phyloP scores from a whole-genome alignment of 2,113 vertebrate genomes.

The Todiramphus chloris region DNA sequence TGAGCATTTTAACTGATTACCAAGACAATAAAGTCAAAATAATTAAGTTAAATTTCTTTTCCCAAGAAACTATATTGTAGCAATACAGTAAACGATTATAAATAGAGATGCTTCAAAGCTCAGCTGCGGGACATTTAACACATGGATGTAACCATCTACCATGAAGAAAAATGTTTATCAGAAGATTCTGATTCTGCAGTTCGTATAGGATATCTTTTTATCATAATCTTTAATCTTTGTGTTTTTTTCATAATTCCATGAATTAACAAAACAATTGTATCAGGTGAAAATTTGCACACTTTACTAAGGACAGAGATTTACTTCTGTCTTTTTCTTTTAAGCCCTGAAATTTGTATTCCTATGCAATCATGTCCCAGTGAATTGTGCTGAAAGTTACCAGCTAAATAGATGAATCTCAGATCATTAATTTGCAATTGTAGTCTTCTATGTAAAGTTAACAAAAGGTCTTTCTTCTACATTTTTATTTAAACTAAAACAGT shows the following conservation, averaged over 20 bases:
- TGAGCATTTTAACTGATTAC: background rate
- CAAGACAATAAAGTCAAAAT: background rate
- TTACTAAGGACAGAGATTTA: background rate
- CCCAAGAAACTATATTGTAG: background rate
- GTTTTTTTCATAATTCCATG: background rate
- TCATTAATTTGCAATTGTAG: background rate
- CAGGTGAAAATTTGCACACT: background rate
- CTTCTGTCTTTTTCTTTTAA: background rate
- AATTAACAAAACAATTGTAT: background rate
- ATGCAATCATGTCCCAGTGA: background rate
- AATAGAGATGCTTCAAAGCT: background rate
- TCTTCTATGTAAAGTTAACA: background rate
- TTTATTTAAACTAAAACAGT: background rate
- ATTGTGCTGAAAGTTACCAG: background rate
- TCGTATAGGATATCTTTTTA: background rate
- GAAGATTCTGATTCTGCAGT: background rate
- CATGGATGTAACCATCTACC: background rate
- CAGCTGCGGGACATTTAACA: background rate
- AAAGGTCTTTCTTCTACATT: background rate
- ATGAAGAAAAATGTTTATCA: background rate
- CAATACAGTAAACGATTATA: background rate
- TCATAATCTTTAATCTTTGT: background rate
- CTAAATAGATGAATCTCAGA: background rate
- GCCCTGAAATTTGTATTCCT: background rate
- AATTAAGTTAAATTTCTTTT: background rate